phyloP scores from a whole-genome alignment of 2,888 invertebrate genomes.

The Sphaerophoria rueppellii region DNA sequence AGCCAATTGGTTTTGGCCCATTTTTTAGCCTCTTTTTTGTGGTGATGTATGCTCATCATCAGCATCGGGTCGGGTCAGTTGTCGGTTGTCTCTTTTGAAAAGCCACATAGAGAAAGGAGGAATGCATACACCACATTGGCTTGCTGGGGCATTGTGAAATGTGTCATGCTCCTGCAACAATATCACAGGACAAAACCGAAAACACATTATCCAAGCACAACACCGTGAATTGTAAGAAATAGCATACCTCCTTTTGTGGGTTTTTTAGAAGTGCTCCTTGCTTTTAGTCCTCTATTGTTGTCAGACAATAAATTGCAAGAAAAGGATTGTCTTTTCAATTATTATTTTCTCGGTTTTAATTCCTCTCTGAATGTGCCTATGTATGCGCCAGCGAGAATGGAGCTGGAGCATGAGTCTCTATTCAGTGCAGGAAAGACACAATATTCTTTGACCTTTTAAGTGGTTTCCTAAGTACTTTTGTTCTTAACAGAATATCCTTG shows the following conservation, averaged over 20 bases:
- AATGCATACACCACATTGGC: slow-evolving; percentile 32
- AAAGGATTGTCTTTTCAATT: slow-evolving; percentile 50
- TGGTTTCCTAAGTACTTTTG: slow-evolving; percentile 59
- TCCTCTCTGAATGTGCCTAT: slow-evolving; percentile 36
- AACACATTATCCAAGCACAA: not conserved
- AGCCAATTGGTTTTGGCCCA: slow-evolving; percentile 62
- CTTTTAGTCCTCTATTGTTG: slow-evolving; percentile 27
- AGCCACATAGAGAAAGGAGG: slow-evolving; percentile 22
- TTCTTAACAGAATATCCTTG: slow-evolving; percentile 55
- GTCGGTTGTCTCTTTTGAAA: slow-evolving; percentile 12
- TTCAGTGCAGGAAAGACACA: not conserved
- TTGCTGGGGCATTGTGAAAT: slow-evolving; percentile 47
- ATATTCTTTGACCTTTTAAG: slow-evolving; percentile 67
- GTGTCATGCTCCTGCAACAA: slow-evolving; percentile 57
- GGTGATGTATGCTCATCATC: not conserved
- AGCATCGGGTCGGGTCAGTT: not conserved
- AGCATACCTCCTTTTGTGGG: slow-evolving; percentile 34
- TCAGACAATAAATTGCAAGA: slow-evolving; percentile 51
- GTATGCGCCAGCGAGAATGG: slow-evolving; percentile 18
- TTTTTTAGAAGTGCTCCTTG: slow-evolving; percentile 20
- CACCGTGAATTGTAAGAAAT: slow-evolving; percentile 15
- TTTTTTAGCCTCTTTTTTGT: slow-evolving; percentile 13
- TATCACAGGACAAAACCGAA: no score
- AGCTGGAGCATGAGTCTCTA: slow-evolving; percentile 8
- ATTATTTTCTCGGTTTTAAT: slow-evolving; percentile 64